Base-by-base conservation (phyloP, 2,113 vertebrate species). In the Tauraco erythrolophus region DNA sequence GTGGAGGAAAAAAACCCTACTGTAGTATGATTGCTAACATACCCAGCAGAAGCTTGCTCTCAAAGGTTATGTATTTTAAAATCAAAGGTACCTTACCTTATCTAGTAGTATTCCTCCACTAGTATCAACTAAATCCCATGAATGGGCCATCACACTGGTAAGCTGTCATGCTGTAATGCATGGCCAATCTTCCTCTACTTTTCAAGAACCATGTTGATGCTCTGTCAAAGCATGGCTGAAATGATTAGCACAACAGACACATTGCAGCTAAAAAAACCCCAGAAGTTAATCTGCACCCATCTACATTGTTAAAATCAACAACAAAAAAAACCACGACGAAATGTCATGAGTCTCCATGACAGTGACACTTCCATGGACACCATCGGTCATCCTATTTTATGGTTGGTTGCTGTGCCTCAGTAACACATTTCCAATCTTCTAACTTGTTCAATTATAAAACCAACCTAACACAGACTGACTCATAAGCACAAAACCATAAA, bases 101-200 rank as follows among this genome's bases (percentile, higher is more conserved):
- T n/a, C 33, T 51, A 1, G 41, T 33, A 23, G 7, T 12, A 70
- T 39, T 69, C 37, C 50, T 74, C 39, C 19, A 33, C 14, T 72
- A 70, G 62, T 2, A 54, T 3, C 21, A 53, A 10, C 17, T 43
- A 12, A 62, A 75, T 45, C 18, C 39, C 35, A 71, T 2, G 2
- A 41, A 60, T 1, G 5, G 35, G 56, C 48, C 24, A 11, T 9
- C 17, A 66, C 24, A 41, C 33, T 22, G 17, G 30, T 56, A 10
- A 72, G 4, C 0, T 43, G 37, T 8, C 28, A 35, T 23, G 16
- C 10, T 7, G 1, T 6, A 74, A 53, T 4, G 9, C 16, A 66
- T 7, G 9, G 46, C 9, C 19, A 27, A 22, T 10, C 58, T 46
- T 54, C 53, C 11, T 28, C 13, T 37, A 5, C 21, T 45, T 89